Evolutionary conservation across 2,113 vertebrate genomes (phyloP).

Genomic region (Rhagologus leucostigma): DNA sequence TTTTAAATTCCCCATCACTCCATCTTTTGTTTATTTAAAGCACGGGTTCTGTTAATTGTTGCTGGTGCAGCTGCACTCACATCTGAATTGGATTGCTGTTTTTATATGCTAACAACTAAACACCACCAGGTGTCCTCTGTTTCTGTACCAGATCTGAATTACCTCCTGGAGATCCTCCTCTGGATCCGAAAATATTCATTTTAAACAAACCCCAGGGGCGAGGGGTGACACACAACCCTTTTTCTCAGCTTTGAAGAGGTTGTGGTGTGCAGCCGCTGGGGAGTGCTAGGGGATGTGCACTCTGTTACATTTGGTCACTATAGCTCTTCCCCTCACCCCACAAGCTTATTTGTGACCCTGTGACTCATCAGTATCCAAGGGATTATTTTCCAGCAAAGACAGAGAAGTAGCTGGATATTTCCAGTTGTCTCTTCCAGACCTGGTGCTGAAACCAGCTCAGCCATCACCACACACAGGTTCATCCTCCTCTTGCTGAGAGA

Average conservation of each 20-base stretch:
- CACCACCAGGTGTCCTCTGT: constrained; percentile 6
- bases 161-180: not conserved
- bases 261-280: not conserved
- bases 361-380: not conserved
- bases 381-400: not conserved
- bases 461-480: not conserved
- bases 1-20: not conserved
- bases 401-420: not conserved
- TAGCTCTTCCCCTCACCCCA: rapidly evolving
- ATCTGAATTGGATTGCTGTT: not conserved
- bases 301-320: not conserved
- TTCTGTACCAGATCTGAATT: not conserved
- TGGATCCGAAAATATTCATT: not conserved
- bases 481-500: not conserved
- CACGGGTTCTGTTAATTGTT: not conserved
- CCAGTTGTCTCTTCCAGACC: not conserved
- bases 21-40: not conserved
- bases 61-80: not conserved
- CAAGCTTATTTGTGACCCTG: not conserved
- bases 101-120: not conserved
- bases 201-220: not conserved
- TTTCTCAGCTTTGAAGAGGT: not conserved
- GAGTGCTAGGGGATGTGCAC: not conserved
- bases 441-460: not conserved
- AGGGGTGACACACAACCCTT: not conserved